Conservation (phyloP, 2,113 vertebrate genomes). For the Steatornis caripensis region DNA sequence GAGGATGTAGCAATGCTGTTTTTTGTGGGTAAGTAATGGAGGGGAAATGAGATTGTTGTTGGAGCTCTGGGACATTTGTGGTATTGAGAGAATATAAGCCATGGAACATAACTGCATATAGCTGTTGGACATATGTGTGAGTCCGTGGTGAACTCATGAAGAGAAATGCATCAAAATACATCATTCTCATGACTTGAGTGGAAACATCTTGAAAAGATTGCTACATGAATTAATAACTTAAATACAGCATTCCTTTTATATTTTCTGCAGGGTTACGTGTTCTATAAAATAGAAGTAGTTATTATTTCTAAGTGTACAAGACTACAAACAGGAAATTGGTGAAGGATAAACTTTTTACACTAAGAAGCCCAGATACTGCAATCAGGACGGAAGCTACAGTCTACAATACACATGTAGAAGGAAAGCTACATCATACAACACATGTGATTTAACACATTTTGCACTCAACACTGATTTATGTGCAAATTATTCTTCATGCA, state of each 20-base stretch:
- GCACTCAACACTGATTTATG: not conserved
- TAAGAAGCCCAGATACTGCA: not conserved
- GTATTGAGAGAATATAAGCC: not conserved
- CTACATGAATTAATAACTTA: not conserved
- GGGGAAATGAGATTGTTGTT: not conserved
- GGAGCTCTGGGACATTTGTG: not conserved
- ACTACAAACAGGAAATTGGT: not conserved
- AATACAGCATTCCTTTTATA: not conserved
- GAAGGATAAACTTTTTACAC: not conserved
- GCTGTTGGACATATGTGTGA: not conserved
- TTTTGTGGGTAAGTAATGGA: not conserved
- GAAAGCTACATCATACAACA: not conserved
- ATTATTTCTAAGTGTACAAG: not conserved
- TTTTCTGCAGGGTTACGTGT: not conserved
- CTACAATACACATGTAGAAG: not conserved
- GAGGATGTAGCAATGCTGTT: not conserved
- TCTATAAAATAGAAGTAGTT: not conserved
- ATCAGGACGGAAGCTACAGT: not conserved
- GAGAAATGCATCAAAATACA: not conserved
- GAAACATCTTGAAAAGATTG: constrained; percentile 14
- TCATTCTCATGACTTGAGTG: not conserved
- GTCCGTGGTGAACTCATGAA: not conserved
- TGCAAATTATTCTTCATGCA: not conserved
- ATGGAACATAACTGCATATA: not conserved
- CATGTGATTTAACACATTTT: not conserved